These are phyloP conservation scores for Scaptomyza graminum DNA, from an alignment of 1,140 invertebrate genomes.

Conservation along the genomic window DNA sequence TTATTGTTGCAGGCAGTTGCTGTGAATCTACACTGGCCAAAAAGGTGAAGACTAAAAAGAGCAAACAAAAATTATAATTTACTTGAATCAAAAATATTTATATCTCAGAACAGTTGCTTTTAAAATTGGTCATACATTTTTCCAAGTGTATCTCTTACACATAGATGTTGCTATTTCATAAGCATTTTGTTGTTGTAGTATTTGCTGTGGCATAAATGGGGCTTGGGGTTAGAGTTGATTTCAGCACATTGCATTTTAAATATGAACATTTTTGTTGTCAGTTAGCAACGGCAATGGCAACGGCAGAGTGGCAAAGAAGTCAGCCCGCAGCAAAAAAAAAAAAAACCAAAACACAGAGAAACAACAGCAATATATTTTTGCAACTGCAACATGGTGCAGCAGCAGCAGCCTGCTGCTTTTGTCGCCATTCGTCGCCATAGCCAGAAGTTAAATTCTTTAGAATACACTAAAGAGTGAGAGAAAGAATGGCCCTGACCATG, in stretches of 20 bases:
- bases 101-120: too few species aligned
- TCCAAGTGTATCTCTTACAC: neutral
- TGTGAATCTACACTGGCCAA: neutral
- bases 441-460: slow-evolving; percentile 42
- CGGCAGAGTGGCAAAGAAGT: slow-evolving; percentile 1
- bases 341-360: slow-evolving; percentile 16
- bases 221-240: slow-evolving; percentile 72
- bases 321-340: slow-evolving; percentile 55
- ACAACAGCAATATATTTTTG: slow-evolving; percentile 9
- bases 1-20: slow-evolving; percentile 19
- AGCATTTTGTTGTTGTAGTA: slow-evolving; percentile 25
- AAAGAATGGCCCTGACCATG: slow-evolving; percentile 22
- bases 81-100: too few species aligned
- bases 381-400: slow-evolving; percentile 16
- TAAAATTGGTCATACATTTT: neutral
- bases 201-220: slow-evolving; percentile 52
- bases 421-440: slow-evolving; percentile 29
- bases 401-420: slow-evolving; percentile 37
- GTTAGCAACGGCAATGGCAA: slow-evolving; percentile 7
- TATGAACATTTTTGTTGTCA: slow-evolving; percentile 51
- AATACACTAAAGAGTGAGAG: neutral
- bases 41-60: neutral
- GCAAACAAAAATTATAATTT: too few species aligned
- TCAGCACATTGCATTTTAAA: slow-evolving; percentile 50
- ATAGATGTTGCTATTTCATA: slow-evolving; percentile 50